Base-by-base conservation (phyloP, 2,888 invertebrate genomes). In the Torymus auratus region DNA sequence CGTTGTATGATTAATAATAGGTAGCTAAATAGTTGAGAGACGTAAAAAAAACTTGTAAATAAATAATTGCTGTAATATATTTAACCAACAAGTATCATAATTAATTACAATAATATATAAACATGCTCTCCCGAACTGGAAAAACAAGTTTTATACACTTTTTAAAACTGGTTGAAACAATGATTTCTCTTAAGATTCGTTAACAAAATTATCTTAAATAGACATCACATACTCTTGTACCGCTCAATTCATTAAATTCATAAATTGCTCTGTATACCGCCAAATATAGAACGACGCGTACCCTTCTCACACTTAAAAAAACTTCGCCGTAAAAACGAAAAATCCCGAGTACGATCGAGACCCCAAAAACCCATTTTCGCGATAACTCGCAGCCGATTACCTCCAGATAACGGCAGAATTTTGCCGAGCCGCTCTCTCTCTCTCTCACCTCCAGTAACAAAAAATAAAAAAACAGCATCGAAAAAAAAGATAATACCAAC, bases 341-440 rank as follows among this genome's bases (percentile, higher is more conserved):
- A 20, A 58, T 68, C 23, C 2, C 52, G 17, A 3, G 41, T 17
- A 11, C 14, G 15, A 13, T 5, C n/a, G 13, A 69, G 56, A 77
- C 28, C n/a, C 50, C 53, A 58, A 80, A 74, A 41, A 41, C 41
- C 23, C 17, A 53, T 67, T 69, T 20, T 28, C 23, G 28, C 62
- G 69, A 58, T 74, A 73, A 60, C 23, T 13, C 41, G n/a, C n/a
- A 50, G 17, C 61, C 7, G 73, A 73, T 73, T 14, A 23, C 15
- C 20, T 3, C 13, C 5, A 61, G 77, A 77, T 81, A 81, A 77
- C 12, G 23, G 23, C 65, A 72, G 80, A 61, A 80, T 75, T 60
- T 58, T 1, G 52, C 58, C 60, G 20, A 58, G 13, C 41, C 41
- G 41, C 41, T 41, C 41, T 41, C 20, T 20, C 41, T 41, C 41